Base-by-base conservation (phyloP, 64 coral and sea anemone genomes). In the Pocillopora damicornis region DNA sequence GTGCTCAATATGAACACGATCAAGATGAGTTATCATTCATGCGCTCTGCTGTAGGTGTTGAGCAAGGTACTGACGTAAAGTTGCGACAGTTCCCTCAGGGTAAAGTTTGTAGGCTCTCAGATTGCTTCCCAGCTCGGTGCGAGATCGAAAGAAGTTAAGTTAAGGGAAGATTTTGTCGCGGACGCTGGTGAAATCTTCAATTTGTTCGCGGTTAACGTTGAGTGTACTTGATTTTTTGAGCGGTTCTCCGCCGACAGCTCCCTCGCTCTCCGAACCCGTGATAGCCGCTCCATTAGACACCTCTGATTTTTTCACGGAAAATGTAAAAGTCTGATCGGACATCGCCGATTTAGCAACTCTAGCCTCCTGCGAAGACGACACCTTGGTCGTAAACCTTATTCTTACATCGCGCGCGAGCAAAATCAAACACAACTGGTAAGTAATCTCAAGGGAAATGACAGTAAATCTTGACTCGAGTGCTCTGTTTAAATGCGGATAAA, bases 121-220 rank as follows among this genome's bases (percentile, higher is more conserved):
- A n/a, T n/a, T n/a, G n/a, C n/a, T n/a, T n/a, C n/a, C n/a, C n/a
- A n/a, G n/a, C n/a, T n/a, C n/a, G n/a, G n/a, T n/a, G n/a, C n/a
- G n/a, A n/a, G n/a, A n/a, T n/a, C n/a, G n/a, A n/a, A n/a, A n/a
- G n/a, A n/a, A n/a, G n/a, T n/a, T n/a, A n/a, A n/a, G n/a, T n/a
- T n/a, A n/a, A 34, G 95, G 95, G 20, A 93, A 79, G 5, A 98
- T 93, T 88, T 76, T 42, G 59, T 77, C 76, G 57, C 95, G 80
- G 10, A 89, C 91, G 13, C 81, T 37, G 9, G 91, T 91, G 74
- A 98, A 98, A 74, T 93, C 82, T 57, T 89, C 75, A 14, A 93
- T 88, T 64, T 67, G 67, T 72, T 98, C 91, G 66, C 76, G 89
- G 23, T 91, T 87, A 35, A 95, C 75, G 75, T 82, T 92, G 12